A percentile compares a stretch with the other conserved stretches of the same genome.
These are phyloP conservation scores for Forbesichthys papilliferus DNA, from an alignment of 2,113 vertebrate species.

Conservation along the genomic window DNA sequence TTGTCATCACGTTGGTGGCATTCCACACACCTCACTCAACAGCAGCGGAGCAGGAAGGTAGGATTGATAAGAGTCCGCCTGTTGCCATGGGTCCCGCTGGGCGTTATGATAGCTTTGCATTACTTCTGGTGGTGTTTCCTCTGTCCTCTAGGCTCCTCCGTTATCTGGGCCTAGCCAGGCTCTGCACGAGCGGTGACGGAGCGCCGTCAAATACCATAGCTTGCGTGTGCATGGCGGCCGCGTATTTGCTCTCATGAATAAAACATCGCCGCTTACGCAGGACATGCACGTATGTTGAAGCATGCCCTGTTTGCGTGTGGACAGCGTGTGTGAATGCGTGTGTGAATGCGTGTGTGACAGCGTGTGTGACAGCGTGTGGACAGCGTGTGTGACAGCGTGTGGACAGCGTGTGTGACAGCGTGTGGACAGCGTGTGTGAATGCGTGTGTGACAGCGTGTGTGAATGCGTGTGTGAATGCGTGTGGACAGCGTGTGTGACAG, in stretches of 20 bases:
- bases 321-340: conserved; percentile 23
- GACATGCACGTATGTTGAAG: conserved; percentile 21
- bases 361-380: neutral
- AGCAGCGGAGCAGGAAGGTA: conserved; percentile 47
- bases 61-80: conserved; percentile 68
- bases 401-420: conserved; percentile 22
- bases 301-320: neutral
- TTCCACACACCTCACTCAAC: conserved; percentile 45
- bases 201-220: conserved; percentile 67
- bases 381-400: conserved; percentile 19
- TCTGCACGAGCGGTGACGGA: conserved; percentile 67
- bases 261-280: conserved; percentile 60
- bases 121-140: conserved; percentile 67
- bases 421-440: conserved; percentile 4
- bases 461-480: no score
- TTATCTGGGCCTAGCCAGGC: conserved; percentile 74
- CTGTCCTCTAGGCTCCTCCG: conserved; percentile 68
- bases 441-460: no score
- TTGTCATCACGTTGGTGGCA: conserved; percentile 50
- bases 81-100: conserved; percentile 66
- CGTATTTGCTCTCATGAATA: conserved; percentile 70
- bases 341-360: conserved; percentile 2
- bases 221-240: conserved; percentile 44
- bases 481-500: no score
- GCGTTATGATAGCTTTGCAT: conserved; percentile 67